Conservation (phyloP, 1,140 invertebrate genomes). For the Ostrea edulis region DNA sequence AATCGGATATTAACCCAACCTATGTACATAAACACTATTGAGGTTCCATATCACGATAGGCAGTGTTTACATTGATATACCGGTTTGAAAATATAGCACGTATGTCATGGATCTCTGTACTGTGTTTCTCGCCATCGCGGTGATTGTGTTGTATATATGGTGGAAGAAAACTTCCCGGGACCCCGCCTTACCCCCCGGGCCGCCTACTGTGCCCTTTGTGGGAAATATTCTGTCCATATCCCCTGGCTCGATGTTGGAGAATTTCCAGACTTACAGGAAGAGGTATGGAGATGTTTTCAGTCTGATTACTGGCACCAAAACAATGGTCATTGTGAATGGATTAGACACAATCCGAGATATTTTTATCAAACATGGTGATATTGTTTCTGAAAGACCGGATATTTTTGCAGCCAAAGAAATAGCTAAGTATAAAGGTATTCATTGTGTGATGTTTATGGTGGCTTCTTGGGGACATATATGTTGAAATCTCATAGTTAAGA, state of each 20-base stretch:
- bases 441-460: too few relatives aligned
- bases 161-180: conserved; percentile 35
- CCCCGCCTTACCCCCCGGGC: conserved; percentile 52
- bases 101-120: background rate
- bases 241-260: conserved; percentile 13
- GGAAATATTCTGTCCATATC: conserved; percentile 49
- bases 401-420: conserved; percentile 50
- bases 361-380: conserved; percentile 54
- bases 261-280: conserved; percentile 37
- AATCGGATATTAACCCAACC: too few relatives aligned
- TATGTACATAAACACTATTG: too few relatives aligned
- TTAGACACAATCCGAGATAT: conserved; percentile 56
- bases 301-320: conserved; percentile 49
- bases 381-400: conserved; percentile 57
- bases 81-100: background rate
- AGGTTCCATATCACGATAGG: too few relatives aligned
- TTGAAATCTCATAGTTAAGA: too few relatives aligned
- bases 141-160: conserved; percentile 2
- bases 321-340: conserved; percentile 60
- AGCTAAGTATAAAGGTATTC: conserved; percentile 57
- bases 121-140: background rate
- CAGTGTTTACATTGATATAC: too few relatives aligned
- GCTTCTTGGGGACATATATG: too few relatives aligned
- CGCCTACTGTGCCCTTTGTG: conserved; percentile 48
- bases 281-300: conserved; percentile 60